Percentiles rank a stretch among this genome's conserved stretches.
phyloP scores from a whole-genome alignment of 2,888 invertebrate species.

The Neoaliturus tenellus region DNA sequence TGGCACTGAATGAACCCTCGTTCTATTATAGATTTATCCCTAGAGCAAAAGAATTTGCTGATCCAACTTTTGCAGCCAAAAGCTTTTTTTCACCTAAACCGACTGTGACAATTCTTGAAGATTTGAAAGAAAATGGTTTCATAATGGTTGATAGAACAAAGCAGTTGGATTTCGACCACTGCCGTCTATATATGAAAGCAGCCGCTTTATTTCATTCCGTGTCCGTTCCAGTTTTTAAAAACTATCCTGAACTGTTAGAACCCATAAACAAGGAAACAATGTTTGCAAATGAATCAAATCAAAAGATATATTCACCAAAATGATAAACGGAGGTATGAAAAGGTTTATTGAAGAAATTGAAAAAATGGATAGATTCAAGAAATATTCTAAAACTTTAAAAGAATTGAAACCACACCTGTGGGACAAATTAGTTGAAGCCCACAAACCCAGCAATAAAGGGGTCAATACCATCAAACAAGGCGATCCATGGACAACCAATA shows the following conservation, averaged over 20 bases:
- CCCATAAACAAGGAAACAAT: not conserved
- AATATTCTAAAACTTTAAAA: not conserved
- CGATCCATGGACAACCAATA: conserved; percentile 25
- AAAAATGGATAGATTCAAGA: conserved; percentile 13
- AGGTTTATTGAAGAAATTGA: not conserved
- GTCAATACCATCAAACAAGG: conserved; percentile 23
- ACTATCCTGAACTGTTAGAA: conserved; percentile 14
- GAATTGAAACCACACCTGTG: not conserved
- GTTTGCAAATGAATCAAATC: conserved; percentile 1
- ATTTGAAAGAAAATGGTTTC: conserved; percentile 29
- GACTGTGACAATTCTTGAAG: conserved; percentile 13
- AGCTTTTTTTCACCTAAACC: conserved; percentile 1
- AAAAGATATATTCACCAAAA: not conserved
- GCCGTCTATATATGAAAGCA: not conserved
- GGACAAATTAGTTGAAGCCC: not conserved
- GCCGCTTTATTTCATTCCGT: conserved; percentile 9
- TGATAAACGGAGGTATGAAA: not conserved
- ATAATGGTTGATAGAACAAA: conserved; percentile 18
- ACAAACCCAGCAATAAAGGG: not conserved
- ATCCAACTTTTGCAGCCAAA: conserved; percentile 1
- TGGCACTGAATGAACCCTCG: not conserved
- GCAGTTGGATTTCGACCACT: conserved; percentile 36
- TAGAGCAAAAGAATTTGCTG: not conserved
- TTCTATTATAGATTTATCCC: conserved; percentile 31
- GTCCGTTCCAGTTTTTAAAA: conserved; percentile 20